Evolutionary conservation across 2,888 invertebrate genomes (phyloP), one percentile per base, ranked within the genome.

Genomic region (Anticlea derivata): DNA sequence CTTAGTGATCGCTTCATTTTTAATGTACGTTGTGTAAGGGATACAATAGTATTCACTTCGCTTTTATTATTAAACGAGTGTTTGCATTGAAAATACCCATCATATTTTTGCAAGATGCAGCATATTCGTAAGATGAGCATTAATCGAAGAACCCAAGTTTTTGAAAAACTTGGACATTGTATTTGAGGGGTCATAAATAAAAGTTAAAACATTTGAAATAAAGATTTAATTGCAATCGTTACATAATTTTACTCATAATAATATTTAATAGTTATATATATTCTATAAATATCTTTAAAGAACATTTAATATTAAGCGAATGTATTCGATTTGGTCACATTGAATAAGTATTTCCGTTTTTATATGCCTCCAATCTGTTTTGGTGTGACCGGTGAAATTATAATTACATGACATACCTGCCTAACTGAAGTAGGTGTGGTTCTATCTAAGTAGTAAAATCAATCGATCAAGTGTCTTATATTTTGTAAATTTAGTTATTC

Each of bases 151-250:
- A n/a, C n/a, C n/a, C n/a, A n/a, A n/a, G n/a, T n/a, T n/a, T n/a
- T n/a, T n/a, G n/a, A n/a, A n/a, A n/a, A n/a, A n/a, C n/a, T n/a
- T n/a, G 17, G 17, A 26, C n/a, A n/a, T n/a, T n/a, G 26, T 26
- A 7, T n/a, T 26, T 26, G 8, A 8, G 24, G 29, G 6, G 23
- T 29, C 1, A n/a, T 7, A 22, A 51, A 72, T 49, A 41, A 80
- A 85, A 86, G 72, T 66, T 48, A 63, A 66, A 61, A 64, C 63
- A 55, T 57, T 86, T 86, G 83, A 90, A 89, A 89, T 89, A 89
- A 90, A 86, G 87, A 82, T 90, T 88, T 89, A 90, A 90, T 90
- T 89, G 88, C 87, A 89, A 86, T 90, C 76, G 83, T 87, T 89
- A 89, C 88, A 89, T 90, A 87, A 86, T 84, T 82, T 82, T 87